Evolutionary conservation across 2,113 vertebrate species (phyloP).

Genomic region (Cephalopholis sonnerati): DNA sequence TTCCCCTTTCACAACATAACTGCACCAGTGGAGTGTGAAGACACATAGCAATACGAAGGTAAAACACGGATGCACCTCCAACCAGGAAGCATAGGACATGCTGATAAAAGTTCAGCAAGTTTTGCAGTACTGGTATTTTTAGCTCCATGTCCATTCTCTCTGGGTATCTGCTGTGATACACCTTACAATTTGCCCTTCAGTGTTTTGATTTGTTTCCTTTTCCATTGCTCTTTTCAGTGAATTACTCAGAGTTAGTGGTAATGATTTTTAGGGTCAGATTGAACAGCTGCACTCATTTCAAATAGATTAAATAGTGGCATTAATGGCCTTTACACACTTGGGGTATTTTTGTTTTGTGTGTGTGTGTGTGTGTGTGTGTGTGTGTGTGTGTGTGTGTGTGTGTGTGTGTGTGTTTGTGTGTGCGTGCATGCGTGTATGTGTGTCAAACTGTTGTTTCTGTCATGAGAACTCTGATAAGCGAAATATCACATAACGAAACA

Average conservation of each 20-base stretch:
- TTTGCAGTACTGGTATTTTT: conserved; percentile 4
- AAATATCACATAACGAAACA: too few relatives aligned
- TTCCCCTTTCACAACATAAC: conserved; percentile 44
- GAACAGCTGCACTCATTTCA: conserved; percentile 1
- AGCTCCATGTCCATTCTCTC: conserved; percentile 11
- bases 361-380: too few relatives aligned
- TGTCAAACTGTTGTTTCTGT: too few relatives aligned
- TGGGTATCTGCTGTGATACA: conserved; percentile 11
- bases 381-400: too few relatives aligned
- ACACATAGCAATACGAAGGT: conserved; percentile 48
- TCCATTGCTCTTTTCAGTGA: neutral
- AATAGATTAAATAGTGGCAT: conserved; percentile 9
- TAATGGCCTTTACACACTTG: neutral
- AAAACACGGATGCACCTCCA: conserved; percentile 74
- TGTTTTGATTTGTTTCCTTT: neutral
- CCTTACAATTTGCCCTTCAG: neutral
- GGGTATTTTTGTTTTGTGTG: too few relatives aligned
- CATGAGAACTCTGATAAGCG: too few relatives aligned
- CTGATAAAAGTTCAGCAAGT: conserved; percentile 18
- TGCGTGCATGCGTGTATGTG: too few relatives aligned
- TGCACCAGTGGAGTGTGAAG: conserved; percentile 72
- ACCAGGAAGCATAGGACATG: conserved; percentile 77
- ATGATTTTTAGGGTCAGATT: conserved; percentile 9
- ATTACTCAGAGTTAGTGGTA: neutral
- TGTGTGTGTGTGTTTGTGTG: too few relatives aligned